Evolutionary conservation across 2,113 vertebrate genomes (phyloP), one percentile per base, ranked within the genome.

Genomic region (Pelusios castaneus): DNA sequence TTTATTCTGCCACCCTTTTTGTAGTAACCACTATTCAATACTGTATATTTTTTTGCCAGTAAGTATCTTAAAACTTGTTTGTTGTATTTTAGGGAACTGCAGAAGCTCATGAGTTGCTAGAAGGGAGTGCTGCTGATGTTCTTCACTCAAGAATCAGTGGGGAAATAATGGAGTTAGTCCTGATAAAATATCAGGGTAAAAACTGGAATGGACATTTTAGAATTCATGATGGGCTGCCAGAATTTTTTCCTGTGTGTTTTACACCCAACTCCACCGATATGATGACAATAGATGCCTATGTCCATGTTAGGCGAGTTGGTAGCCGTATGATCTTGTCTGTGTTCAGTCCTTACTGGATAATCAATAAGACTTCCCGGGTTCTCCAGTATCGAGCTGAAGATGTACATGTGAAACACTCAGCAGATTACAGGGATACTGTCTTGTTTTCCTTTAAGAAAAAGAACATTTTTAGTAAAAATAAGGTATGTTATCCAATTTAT

Each of bases 371-470:
- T 0, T 99, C 98, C 1, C 98, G 99, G 1, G 97, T 99, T 45
- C 98, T 99, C 19, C 99, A 99, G 97, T 99, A 99, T 97, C 95
- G 95, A n/a, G 98, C 99, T 1, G 99, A 99, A 85, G 99, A 99
- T 34, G 70, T 96, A 14, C 97, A 98, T 1, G 97, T 99, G 91
- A 99, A 99, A 56, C 99, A 99, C 84, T 99, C 99, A 1, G 98
- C 99, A 0, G 99, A 99, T 94, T 99, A 96, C 94, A 97, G 99
- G 82, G 99, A 99, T 91, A 98, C 98, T 55, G 90, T 99, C 87
- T 96, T 99, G 90, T 99, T 99, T 96, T 99, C 99, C 78, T 99
- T 99, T 90, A 99, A 98, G 96, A 99, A 99, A 96, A 99, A 99
- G 95, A 99, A 99, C 55, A 97, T 99, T 91, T 99, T 99, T 92